A percentile compares a stretch with the other conserved stretches of the same genome.
These are phyloP conservation scores for Dasyurus viverrinus DNA, from an alignment of 2,113 vertebrate genomes.

Conservation along the genomic window DNA sequence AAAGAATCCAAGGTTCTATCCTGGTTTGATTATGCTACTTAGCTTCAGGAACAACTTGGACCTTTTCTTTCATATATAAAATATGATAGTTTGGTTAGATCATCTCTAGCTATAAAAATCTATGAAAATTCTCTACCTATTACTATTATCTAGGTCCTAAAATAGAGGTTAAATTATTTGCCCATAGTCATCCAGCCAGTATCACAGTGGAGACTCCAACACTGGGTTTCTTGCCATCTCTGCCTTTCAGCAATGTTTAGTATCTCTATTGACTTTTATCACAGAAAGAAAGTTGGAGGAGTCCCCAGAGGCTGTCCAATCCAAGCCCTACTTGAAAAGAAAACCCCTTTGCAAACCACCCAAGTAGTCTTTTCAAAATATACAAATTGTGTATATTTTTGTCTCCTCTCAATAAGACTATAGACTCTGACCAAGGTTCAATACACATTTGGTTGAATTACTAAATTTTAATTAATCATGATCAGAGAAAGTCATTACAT, in stretches of 20 bases:
- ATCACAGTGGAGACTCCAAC: background rate
- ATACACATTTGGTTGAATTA: background rate
- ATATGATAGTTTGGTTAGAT: background rate
- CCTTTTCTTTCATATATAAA: background rate
- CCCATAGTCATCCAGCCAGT: background rate
- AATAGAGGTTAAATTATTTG: background rate
- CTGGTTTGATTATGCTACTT: background rate
- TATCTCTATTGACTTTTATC: background rate
- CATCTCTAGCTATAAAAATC: background rate
- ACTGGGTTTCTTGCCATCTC: background rate
- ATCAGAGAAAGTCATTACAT: background rate
- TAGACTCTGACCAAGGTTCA: background rate
- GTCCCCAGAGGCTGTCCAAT: background rate
- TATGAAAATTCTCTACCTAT: background rate
- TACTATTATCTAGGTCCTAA: background rate
- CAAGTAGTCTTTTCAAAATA: background rate
- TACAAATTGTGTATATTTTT: background rate
- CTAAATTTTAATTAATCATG: background rate
- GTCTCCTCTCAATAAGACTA: background rate
- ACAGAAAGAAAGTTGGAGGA: background rate
- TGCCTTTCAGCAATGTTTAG: background rate
- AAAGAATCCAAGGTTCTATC: background rate
- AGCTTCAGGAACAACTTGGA: background rate
- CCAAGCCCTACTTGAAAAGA: background rate
- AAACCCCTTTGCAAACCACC: background rate